A percentile compares a stretch with the other conserved stretches of the same genome.
Evolutionary conservation across 2,113 vertebrate genomes (phyloP).

Genomic region (Solenodon paradoxus): DNA sequence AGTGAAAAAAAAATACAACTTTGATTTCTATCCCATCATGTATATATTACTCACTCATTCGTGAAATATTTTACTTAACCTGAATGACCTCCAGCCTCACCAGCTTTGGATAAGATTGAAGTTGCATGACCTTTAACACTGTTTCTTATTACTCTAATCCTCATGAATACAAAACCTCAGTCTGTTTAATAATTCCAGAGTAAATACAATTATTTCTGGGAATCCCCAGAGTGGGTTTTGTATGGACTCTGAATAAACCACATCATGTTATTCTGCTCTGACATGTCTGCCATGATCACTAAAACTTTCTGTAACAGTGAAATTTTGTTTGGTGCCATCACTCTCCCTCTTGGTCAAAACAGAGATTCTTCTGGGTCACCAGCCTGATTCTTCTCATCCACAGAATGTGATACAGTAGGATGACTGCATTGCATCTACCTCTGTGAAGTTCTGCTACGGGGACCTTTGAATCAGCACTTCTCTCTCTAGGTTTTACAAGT

Average conservation of each 20-base stretch:
- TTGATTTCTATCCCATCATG: neutral
- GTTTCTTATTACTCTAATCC: neutral
- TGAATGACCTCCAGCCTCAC: neutral
- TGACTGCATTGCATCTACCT: neutral
- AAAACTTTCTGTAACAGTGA: neutral
- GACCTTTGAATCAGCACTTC: neutral
- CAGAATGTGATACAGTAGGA: neutral
- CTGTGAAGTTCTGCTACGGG: neutral
- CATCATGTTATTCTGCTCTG: neutral
- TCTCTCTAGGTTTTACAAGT: neutral
- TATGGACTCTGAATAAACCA: neutral
- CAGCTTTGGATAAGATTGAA: neutral
- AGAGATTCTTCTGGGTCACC: neutral
- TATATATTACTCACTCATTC: neutral
- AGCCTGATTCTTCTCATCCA: neutral
- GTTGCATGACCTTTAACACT: neutral
- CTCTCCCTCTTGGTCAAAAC: neutral
- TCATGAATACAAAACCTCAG: neutral
- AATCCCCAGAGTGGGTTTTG: neutral
- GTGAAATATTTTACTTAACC: constrained; percentile 33
- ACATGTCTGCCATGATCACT: neutral
- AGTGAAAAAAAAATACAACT: neutral
- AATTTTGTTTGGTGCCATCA: neutral
- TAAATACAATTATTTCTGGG: neutral
- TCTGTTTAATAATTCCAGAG: neutral